phyloP scores from a whole-genome alignment of 2,113 vertebrate genomes.

The Clarias batrachus region DNA sequence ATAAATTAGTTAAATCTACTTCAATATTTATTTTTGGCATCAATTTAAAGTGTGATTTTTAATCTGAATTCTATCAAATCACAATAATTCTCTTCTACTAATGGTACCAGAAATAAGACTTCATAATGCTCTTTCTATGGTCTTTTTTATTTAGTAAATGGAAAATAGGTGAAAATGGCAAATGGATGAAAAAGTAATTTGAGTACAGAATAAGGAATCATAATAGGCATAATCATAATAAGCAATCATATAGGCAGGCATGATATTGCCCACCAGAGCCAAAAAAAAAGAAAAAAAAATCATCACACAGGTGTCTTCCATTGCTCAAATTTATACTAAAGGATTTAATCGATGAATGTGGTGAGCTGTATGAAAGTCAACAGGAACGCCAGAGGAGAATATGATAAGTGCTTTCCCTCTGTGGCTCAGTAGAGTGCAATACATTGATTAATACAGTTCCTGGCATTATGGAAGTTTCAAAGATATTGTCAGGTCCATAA shows the following conservation, averaged over 20 bases:
- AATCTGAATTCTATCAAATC: neutral
- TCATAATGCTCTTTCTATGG: slow-evolving; percentile 23
- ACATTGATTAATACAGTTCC: slow-evolving; percentile 35
- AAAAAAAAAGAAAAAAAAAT: slow-evolving; percentile 52
- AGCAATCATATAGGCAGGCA: slow-evolving; percentile 39
- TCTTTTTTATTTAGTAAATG: slow-evolving; percentile 41
- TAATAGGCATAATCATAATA: no score
- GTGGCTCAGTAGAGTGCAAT: slow-evolving; percentile 42
- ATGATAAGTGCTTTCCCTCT: slow-evolving; percentile 33
- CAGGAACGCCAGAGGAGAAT: slow-evolving; percentile 41
- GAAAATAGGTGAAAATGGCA: slow-evolving; percentile 2
- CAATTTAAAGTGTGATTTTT: neutral
- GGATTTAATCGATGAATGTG: slow-evolving; percentile 48
- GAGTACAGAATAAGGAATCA: neutral
- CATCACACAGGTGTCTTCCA: slow-evolving; percentile 49
- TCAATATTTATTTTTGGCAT: neutral
- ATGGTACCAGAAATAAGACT: slow-evolving; percentile 56
- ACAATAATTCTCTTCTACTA: neutral
- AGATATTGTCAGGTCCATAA: neutral
- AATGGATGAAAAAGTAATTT: slow-evolving; percentile 25
- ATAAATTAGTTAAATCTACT: no score
- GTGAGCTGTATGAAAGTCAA: slow-evolving; percentile 42
- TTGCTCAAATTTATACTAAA: slow-evolving; percentile 33
- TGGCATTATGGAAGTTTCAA: neutral
- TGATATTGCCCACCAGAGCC: slow-evolving; percentile 44